Evolutionary conservation across 2,797 vertebrate genomes (phyloP), one percentile per base, ranked within the genome.

Genomic region (Smutsia temminckii): DNA sequence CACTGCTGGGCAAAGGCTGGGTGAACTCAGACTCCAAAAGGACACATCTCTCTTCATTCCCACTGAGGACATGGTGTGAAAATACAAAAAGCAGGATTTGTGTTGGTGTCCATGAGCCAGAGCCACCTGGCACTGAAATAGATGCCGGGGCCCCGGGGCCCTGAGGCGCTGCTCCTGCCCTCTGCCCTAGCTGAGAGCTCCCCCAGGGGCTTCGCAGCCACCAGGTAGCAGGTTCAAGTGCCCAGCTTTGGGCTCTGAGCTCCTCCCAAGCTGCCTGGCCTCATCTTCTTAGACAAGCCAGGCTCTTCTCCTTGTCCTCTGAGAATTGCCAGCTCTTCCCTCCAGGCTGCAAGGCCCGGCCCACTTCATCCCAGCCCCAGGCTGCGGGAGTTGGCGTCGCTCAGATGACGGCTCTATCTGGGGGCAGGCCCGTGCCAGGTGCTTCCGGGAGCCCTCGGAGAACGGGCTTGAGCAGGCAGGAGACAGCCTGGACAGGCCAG

Each of bases 131-230:
- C 5, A 5, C 25, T 29, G 3, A 72, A 29, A 40, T 1, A 84
- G 68, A 57, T 0, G 0, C 4, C 34, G 81, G 8, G 8, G 25
- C 55, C 9, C 0, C 0, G 0, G 20, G 16, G 29, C 37, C 27
- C 6, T 0, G 8, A 61, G 17, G 6, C 5, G 20, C 40, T 71
- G 29, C 40, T 53, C 84, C 64, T 37, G 5, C 12, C 55, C 18
- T 25, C 34, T 17, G 17, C 14, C 57, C 4, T 2, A 27, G 53
- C 2, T 3, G 21, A 63, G 34, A 64, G 20, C 29, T 49, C 34
- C 21, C 0, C 21, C 0, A 16, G 46, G 63, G 42, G 40, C 69
- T 8, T 16, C 1, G 51, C 32, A 42, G 34, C n/a, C 59, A 63
- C 75, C 17, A 6, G 25, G 21, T 0, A 14, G 7, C 29, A 42